Base-by-base conservation (phyloP, 2,888 invertebrate genomes). In the Muscina levida region DNA sequence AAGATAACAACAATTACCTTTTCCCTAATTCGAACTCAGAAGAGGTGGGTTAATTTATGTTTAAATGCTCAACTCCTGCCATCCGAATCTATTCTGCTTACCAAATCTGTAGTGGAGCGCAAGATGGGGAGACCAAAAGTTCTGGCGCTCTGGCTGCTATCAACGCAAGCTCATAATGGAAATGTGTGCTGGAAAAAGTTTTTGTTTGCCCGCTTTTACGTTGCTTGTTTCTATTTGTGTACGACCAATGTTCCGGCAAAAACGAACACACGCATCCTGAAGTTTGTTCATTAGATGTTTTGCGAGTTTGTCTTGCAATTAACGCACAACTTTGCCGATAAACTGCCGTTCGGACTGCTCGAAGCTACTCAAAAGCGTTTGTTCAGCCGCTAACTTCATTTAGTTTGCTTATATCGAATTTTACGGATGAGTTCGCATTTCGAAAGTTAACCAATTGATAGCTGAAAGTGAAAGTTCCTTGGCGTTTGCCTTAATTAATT, bases 1-100 rank as follows among this genome's bases (percentile, higher is more conserved):
- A 59, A 59, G 59, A 59, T 59, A 39, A 59, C 59, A 59, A 59
- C 59, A 59, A 59, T 59, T 59, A 59, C 59, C 59, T 37, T 59
- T 57, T 59, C 39, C 39, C 53, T 53, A 53, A 53, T 53, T 31
- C 31, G 37, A 59, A 59, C 39, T 59, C 10, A 39, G 31, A 37
- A 59, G 37, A 37, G 37, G 37, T 39, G 59, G 59, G 59, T 59
- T 59, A 59, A 59, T 59, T 59, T 37, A 59, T 59, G 59, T 59
- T 59, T 59, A 59, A 59, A 59, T 59, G 59, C 31, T 59, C 59
- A 59, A 37, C 39, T 59, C 19, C 37, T 8, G 44, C 44, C 44
- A n/a, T 44, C 2, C 44, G n/a, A 44, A 44, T n/a, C 44, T 4
- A 37, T 57, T 37, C n/a, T 17, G n/a, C 31, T 4, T 39, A 59